Evolutionary conservation across 2,888 invertebrate species (phyloP).

Genomic region (Tinea trinotella): DNA sequence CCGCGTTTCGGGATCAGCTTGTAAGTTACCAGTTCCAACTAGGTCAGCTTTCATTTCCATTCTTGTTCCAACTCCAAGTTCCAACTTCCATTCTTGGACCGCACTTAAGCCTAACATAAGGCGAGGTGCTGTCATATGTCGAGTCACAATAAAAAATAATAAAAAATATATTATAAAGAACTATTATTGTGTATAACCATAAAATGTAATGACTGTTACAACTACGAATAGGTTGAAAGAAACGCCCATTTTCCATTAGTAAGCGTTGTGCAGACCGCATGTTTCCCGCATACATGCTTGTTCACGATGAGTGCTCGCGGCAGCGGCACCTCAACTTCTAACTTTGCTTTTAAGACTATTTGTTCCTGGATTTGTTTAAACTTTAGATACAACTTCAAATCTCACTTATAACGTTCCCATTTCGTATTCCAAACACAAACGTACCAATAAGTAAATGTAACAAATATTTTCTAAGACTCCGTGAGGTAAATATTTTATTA

Average conservation of each 20-base stretch:
- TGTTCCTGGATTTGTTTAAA: constrained; percentile 32
- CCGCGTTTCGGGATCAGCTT: no score
- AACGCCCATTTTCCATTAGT: constrained; percentile 26
- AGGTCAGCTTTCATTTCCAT: no score
- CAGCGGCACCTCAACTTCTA: constrained; percentile 25
- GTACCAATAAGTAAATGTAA: constrained; percentile 6
- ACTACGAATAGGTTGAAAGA: background rate
- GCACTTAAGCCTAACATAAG: no score
- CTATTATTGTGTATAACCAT: no score
- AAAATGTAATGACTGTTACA: constrained; percentile 4
- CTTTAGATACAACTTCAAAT: constrained; percentile 25
- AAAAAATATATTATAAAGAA: no score
- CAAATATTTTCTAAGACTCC: constrained; percentile 3
- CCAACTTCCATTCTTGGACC: no score
- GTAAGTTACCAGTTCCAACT: no score
- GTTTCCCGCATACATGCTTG: constrained; percentile 11
- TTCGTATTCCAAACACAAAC: constrained; percentile 15
- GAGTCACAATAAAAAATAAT: no score
- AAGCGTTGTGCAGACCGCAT: constrained; percentile 17
- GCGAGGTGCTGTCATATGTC: no score
- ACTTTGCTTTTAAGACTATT: constrained; percentile 41
- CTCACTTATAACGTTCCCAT: constrained; percentile 15
- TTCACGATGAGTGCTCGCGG: constrained; percentile 16
- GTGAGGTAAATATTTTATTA: constrained; percentile 8
- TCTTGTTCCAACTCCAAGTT: no score